These are phyloP conservation scores for Halictus quadricinctus DNA, from an alignment of 2,888 invertebrate genomes.

Conservation along the genomic window DNA sequence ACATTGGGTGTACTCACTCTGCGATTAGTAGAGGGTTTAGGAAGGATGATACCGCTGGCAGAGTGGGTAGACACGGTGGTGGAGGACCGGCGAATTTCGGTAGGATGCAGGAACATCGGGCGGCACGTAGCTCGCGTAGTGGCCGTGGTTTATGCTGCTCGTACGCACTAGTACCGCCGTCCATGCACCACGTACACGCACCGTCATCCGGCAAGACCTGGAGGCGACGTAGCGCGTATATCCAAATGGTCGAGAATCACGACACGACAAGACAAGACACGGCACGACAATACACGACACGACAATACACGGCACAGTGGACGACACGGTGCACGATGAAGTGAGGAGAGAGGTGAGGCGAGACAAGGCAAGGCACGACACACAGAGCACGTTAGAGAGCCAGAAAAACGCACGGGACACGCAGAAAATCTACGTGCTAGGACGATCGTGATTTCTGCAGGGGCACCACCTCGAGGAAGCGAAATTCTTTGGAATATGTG, in stretches of 20 bases:
- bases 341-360: not conserved
- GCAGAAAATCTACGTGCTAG: constrained; percentile 39
- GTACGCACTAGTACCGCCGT: constrained; percentile 62
- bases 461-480: constrained; percentile 34
- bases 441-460: constrained; percentile 27
- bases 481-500: constrained; percentile 39
- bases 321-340: constrained; percentile 27
- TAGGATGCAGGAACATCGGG: constrained; percentile 67
- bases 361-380: constrained; percentile 15
- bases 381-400: constrained; percentile 14
- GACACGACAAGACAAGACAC: constrained; percentile 41
- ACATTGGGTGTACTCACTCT: constrained; percentile 59
- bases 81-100: constrained; percentile 57
- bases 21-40: constrained; percentile 79
- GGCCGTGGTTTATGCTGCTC: constrained; percentile 63
- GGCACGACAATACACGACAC: constrained; percentile 19
- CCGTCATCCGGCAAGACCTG: constrained; percentile 66
- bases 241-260: constrained; percentile 52
- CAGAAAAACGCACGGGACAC: constrained; percentile 31
- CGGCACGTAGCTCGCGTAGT: constrained; percentile 63
- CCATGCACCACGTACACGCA: constrained; percentile 66
- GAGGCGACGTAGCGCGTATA: constrained; percentile 39
- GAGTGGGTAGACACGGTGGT: constrained; percentile 58
- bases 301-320: not conserved
- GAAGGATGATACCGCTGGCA: constrained; percentile 64